These are phyloP conservation scores for Brachionus rubens DNA, from an alignment of 1,140 invertebrate genomes.

Conservation along the genomic window DNA sequence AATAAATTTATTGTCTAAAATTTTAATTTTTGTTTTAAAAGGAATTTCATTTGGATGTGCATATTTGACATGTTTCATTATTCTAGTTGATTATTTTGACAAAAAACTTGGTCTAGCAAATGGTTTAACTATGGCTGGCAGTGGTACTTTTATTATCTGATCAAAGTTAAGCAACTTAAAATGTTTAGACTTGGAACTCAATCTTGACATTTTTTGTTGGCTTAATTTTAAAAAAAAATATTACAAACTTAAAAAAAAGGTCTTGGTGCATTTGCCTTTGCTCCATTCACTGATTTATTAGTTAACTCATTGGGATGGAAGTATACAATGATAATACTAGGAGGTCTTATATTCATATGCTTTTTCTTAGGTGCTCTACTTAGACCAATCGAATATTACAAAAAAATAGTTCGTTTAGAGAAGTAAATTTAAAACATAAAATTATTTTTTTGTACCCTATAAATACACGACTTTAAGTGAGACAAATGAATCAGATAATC, in stretches of 20 bases:
- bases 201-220: not conserved
- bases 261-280: slow-evolving; percentile 9
- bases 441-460: not conserved
- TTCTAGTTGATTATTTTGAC: slow-evolving; percentile 87
- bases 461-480: slow-evolving; percentile 67
- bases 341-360: not conserved
- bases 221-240: too few relatives aligned
- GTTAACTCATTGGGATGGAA: not conserved
- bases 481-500: slow-evolving; percentile 74
- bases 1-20: not conserved
- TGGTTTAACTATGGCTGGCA: slow-evolving; percentile 69
- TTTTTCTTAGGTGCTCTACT: slow-evolving; percentile 2
- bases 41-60: slow-evolving; percentile 32
- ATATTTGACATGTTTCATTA: slow-evolving; percentile 70
- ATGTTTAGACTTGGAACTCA: too few relatives aligned
- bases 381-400: slow-evolving; percentile 1
- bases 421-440: slow-evolving; percentile 17
- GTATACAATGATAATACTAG: slow-evolving; percentile 18
- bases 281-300: slow-evolving; percentile 12
- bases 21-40: not conserved
- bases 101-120: slow-evolving; percentile 82
- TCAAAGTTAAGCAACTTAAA: too few relatives aligned
- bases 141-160: too few relatives aligned
- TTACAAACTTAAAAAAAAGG: not conserved
- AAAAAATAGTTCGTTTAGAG: slow-evolving; percentile 1